Evolutionary conservation across 1,140 invertebrate genomes (phyloP).

Genomic region (Bombus waltoni): DNA sequence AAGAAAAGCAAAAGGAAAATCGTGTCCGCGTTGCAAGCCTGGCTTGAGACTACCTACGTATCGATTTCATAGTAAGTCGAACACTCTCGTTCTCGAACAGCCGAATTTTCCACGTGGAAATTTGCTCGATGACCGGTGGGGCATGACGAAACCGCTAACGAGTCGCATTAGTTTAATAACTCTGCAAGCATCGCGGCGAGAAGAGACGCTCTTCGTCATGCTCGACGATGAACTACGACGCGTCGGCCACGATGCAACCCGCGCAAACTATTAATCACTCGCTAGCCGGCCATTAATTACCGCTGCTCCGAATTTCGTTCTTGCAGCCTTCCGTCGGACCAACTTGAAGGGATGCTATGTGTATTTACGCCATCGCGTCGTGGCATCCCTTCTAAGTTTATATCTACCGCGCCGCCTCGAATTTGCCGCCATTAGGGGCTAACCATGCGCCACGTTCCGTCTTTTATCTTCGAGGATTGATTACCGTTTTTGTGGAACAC

Average conservation of each 20-base stretch:
- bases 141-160: slow-evolving; percentile 52
- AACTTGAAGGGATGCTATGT: neutral
- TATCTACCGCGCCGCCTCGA: neutral
- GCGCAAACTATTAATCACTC: slow-evolving; percentile 49
- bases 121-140: slow-evolving; percentile 10
- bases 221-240: slow-evolving; percentile 45
- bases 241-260: slow-evolving; percentile 19
- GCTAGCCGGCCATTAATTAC: slow-evolving; percentile 47
- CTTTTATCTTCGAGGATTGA: neutral
- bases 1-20: neutral
- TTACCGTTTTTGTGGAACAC: neutral
- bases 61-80: too few species aligned
- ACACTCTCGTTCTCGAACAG: neutral
- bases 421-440: neutral
- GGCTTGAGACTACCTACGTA: too few species aligned
- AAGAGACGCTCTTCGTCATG: neutral
- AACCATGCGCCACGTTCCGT: neutral
- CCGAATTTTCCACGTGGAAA: neutral
- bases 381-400: neutral
- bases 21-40: too few species aligned
- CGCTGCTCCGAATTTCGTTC: slow-evolving; percentile 23
- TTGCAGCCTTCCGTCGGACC: neutral
- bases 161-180: slow-evolving; percentile 73
- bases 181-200: slow-evolving; percentile 46
- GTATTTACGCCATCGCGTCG: neutral